These are phyloP conservation scores for Phyllostomus hastatus DNA, from an alignment of 2,113 vertebrate species.

Conservation along the genomic window DNA sequence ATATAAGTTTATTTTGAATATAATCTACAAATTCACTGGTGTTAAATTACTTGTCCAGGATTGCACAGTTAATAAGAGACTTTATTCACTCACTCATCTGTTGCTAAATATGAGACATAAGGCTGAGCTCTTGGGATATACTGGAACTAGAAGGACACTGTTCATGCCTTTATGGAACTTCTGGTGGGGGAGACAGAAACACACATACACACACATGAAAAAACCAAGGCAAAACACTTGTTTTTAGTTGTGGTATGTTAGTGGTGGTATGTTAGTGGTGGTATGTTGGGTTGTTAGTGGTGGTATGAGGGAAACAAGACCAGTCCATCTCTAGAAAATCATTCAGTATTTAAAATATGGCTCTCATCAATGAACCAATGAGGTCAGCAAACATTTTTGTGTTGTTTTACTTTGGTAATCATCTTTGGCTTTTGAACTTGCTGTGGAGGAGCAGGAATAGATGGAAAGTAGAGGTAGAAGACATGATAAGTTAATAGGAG, in stretches of 20 bases:
- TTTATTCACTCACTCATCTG: not conserved
- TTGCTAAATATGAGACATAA: not conserved
- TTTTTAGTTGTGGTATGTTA: too few relatives aligned
- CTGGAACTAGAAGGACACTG: not conserved
- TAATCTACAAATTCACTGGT: not conserved
- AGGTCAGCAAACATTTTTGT: not conserved
- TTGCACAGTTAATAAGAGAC: not conserved
- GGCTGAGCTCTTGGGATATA: not conserved
- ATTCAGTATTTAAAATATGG: not conserved
- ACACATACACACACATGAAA: not conserved
- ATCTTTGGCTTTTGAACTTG: slow-evolving; percentile 47
- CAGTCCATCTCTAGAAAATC: not conserved
- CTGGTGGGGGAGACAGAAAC: not conserved
- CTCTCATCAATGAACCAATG: not conserved
- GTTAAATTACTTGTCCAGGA: not conserved
- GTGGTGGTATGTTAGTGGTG: not conserved
- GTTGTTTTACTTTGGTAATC: not conserved
- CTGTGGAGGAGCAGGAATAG: not conserved
- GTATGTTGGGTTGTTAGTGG: not conserved
- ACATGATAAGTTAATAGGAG: not conserved
- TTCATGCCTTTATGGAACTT: not conserved
- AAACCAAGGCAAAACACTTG: not conserved
- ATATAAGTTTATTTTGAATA: slow-evolving; percentile 26
- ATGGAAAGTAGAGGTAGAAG: not conserved
- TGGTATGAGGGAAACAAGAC: not conserved